Percentiles rank a stretch among this genome's conserved stretches.
Conservation (phyloP, 2,797 vertebrate species). For the Melanotaenia nigrans region DNA sequence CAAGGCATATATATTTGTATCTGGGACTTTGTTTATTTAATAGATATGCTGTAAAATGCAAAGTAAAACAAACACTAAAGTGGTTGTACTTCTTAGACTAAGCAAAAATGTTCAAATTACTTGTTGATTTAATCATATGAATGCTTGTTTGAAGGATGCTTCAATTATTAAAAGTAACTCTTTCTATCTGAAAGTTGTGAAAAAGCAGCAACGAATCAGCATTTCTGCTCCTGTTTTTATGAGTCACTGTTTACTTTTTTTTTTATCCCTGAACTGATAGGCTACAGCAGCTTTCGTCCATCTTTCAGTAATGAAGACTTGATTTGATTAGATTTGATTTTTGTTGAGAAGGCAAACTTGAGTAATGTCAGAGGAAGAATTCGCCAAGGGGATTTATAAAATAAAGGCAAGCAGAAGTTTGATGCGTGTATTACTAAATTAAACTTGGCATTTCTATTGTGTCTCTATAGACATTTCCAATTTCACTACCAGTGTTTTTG, state of each 20-base stretch:
- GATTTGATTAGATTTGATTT: conserved; percentile 60
- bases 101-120: conserved; percentile 38
- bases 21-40: neutral
- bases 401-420: conserved; percentile 3
- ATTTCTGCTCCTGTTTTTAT: conserved; percentile 34
- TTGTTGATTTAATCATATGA: conserved; percentile 13
- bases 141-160: conserved; percentile 14
- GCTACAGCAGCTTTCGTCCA: conserved; percentile 35
- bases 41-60: neutral
- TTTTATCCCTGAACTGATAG: conserved; percentile 28
- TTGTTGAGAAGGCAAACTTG: conserved; percentile 64
- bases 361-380: conserved; percentile 37
- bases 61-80: neutral
- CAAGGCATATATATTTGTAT: neutral
- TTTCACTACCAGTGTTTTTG: conserved; percentile 2
- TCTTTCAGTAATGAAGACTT: conserved; percentile 40
- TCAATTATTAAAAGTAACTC: neutral
- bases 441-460: conserved; percentile 16
- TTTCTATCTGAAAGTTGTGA: conserved; percentile 22
- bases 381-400: conserved; percentile 43
- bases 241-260: conserved; percentile 11
- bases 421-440: conserved; percentile 18
- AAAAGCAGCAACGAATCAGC: conserved; percentile 38
- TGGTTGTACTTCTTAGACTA: neutral
- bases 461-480: conserved; percentile 7